A percentile compares a stretch with the other conserved stretches of the same genome.
These are phyloP conservation scores for Orthosia gothica DNA, from an alignment of 2,888 invertebrate genomes.

Conservation along the genomic window DNA sequence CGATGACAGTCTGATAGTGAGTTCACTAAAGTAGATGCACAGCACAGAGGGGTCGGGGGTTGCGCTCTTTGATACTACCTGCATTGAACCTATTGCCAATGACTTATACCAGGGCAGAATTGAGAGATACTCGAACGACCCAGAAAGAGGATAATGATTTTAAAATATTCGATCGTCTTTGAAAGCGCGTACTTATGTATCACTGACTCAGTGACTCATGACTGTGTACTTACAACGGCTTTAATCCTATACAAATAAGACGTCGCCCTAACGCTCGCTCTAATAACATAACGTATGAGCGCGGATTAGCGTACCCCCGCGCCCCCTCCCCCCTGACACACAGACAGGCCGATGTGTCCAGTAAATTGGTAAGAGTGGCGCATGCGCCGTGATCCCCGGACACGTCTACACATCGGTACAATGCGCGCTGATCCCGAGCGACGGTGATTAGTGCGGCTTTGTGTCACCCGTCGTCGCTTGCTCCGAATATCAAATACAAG, in stretches of 20 bases:
- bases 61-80: neutral
- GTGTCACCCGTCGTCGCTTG: constrained; percentile 26
- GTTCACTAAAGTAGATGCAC: neutral
- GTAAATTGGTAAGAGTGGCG: constrained; percentile 31
- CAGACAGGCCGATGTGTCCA: neutral
- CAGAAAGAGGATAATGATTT: neutral
- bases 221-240: neutral
- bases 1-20: neutral
- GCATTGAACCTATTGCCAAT: neutral
- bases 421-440: constrained; percentile 24
- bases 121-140: neutral
- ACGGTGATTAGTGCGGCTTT: constrained; percentile 28
- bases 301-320: constrained; percentile 8
- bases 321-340: too few species aligned
- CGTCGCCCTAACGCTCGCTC: constrained; percentile 2
- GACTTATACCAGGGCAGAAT: too few species aligned
- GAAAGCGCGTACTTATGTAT: neutral
- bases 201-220: neutral
- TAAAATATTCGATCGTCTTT: neutral
- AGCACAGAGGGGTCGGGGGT: neutral
- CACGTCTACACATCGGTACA: constrained; percentile 15
- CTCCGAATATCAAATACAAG: neutral
- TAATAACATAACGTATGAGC: neutral
- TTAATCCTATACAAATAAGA: constrained; percentile 17
- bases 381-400: constrained; percentile 22